Conservation (phyloP, 2,888 invertebrate genomes). For the Cosmia pyralina region DNA sequence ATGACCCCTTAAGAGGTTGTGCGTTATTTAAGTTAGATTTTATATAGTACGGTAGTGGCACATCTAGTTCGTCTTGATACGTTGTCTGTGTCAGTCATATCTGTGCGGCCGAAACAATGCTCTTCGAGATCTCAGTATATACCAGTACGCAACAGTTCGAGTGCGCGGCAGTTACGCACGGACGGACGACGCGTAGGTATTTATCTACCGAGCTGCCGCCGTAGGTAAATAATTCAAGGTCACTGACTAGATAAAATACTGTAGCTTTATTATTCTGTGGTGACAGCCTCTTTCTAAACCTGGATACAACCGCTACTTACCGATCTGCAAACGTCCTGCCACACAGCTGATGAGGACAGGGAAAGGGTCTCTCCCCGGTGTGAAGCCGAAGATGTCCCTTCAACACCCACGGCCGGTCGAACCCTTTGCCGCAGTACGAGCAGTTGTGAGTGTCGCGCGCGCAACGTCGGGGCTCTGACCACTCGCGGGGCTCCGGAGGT, state of each 20-base stretch:
- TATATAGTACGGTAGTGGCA: no score
- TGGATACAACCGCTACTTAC: conserved; percentile 73
- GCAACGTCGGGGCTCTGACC: conserved; percentile 63
- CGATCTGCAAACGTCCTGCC: conserved; percentile 92
- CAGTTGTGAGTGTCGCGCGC: conserved; percentile 87
- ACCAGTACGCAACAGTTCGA: no score
- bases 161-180: no score
- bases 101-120: neutral
- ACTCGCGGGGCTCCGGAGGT: conserved; percentile 46
- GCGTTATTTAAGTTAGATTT: no score
- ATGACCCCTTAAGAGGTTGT: no score
- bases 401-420: conserved; percentile 93
- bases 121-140: no score
- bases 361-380: conserved; percentile 93
- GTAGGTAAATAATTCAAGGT: no score
- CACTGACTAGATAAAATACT: no score
- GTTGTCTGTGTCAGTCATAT: neutral
- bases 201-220: no score
- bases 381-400: conserved; percentile 92
- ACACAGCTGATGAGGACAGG: conserved; percentile 91
- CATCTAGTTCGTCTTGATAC: neutral
- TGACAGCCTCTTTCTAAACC: no score
- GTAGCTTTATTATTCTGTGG: no score
- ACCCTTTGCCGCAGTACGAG: conserved; percentile 91
- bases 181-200: no score